A percentile compares a stretch with the other conserved stretches of the same genome.
phyloP scores from a whole-genome alignment of 1,140 invertebrate species.

The Drosophila miranda region DNA sequence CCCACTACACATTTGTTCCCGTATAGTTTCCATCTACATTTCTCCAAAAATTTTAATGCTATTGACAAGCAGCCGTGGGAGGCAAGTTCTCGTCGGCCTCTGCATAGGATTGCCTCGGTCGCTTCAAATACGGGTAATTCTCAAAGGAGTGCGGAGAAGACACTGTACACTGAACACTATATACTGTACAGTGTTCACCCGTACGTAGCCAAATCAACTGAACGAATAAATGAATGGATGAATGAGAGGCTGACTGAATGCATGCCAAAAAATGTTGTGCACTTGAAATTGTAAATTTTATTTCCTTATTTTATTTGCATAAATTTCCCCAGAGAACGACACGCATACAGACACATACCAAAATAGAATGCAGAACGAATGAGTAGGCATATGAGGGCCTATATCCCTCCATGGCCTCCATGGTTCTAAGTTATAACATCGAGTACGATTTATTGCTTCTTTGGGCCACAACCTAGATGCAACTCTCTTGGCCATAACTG shows the following conservation, averaged over 20 bases:
- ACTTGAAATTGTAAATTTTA: slow-evolving; percentile 74
- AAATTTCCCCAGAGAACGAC: slow-evolving; percentile 71
- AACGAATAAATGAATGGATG: slow-evolving; percentile 41
- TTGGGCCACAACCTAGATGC: slow-evolving; percentile 19
- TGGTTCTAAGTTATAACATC: slow-evolving; percentile 33
- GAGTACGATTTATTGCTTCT: slow-evolving; percentile 27
- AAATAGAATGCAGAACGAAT: slow-evolving; percentile 34
- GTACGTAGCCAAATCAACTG: slow-evolving; percentile 47
- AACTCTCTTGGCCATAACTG: slow-evolving; percentile 18
- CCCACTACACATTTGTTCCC: no score
- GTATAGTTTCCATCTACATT: slow-evolving; percentile 5
- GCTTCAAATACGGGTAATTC: slow-evolving; percentile 1
- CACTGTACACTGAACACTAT: slow-evolving; percentile 6
- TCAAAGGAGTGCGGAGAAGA: background rate
- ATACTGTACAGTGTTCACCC: slow-evolving; percentile 19
- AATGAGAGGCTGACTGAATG: slow-evolving; percentile 32
- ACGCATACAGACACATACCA: no score
- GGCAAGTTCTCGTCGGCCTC: slow-evolving; percentile 5
- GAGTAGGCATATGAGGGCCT: slow-evolving; percentile 11
- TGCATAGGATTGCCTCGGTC: slow-evolving; percentile 25
- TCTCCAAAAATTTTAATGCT: slow-evolving; percentile 20
- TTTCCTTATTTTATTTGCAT: slow-evolving; percentile 79
- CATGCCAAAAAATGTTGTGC: slow-evolving; percentile 29
- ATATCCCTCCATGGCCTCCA: slow-evolving; percentile 21
- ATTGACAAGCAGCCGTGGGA: slow-evolving; percentile 15